Evolutionary conservation across 2,113 vertebrate genomes (phyloP).

Genomic region (Salvelinus sp.): DNA sequence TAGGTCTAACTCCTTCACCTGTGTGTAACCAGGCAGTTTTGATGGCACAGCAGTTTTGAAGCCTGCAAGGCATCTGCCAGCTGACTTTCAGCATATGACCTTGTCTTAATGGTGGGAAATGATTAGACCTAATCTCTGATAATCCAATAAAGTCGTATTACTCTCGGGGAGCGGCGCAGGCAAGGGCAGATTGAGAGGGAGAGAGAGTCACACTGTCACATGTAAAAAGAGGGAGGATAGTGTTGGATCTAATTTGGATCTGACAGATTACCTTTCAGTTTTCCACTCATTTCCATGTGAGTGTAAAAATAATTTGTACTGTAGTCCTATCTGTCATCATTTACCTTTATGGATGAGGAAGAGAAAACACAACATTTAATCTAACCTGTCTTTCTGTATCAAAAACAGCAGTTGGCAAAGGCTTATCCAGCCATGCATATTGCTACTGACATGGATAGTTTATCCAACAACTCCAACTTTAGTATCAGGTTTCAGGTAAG

Average conservation of each 20-base stretch:
- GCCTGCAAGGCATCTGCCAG: conserved; percentile 16
- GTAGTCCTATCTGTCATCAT: too few relatives aligned
- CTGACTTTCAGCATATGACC: conserved; percentile 56
- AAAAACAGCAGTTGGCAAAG: too few relatives aligned
- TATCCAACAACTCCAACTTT: not conserved
- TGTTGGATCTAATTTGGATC: not conserved
- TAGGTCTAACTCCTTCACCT: too few relatives aligned
- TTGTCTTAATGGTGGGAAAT: conserved; percentile 52
- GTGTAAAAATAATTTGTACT: not conserved
- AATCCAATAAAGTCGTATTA: conserved; percentile 61
- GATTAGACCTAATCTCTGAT: conserved; percentile 65
- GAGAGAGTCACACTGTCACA: not conserved
- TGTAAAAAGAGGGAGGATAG: too few relatives aligned
- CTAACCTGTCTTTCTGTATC: too few relatives aligned
- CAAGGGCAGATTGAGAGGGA: conserved; percentile 19
- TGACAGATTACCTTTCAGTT: not conserved
- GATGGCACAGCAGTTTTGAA: conserved; percentile 21
- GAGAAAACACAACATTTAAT: too few relatives aligned
- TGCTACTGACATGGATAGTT: not conserved
- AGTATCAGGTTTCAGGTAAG: not conserved
- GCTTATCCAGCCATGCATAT: not conserved
- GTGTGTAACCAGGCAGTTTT: not conserved
- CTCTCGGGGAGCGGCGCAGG: conserved; percentile 20
- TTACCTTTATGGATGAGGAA: too few relatives aligned
- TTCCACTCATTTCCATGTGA: not conserved